Evolutionary conservation across 2,888 invertebrate species (phyloP), one percentile per base, ranked within the genome.

Genomic region (Diaperis boleti): DNA sequence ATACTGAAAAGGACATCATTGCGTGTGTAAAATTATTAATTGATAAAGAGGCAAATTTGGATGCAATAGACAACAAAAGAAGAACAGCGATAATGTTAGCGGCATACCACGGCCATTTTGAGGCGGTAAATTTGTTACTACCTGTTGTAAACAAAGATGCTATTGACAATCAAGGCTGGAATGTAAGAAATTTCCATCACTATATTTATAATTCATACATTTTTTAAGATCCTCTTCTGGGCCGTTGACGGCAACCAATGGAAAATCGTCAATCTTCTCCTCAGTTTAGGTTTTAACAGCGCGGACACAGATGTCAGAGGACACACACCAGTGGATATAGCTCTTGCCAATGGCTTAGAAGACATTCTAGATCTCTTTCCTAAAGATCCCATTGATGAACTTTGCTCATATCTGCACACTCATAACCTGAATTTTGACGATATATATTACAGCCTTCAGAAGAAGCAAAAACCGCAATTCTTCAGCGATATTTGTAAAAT

Each of bases 71-170:
- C 72, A 86, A 85, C 68, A 85, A 83, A 72, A 85, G 88, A 7
- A 85, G 85, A 76, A 89, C 87, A 33, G 84, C 89, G 3, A 76
- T 89, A 0, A 89, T 89, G 88, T 83, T 83, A 67, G 88, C 89
- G 2, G 85, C 87, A 29, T 78, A 81, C 42, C 83, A 82, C 66
- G 87, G 88, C 15, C 82, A 86, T 69, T 71, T 79, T 7, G 78
- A 81, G 33, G 82, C 87, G 37, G 85, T 89, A 0, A 72, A 82
- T 69, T 82, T 85, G 68, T 76, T 90, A 3, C 62, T 89, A 10
- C 83, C 86, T 35, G 71, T 83, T 61, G 79, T 83, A 61, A 82
- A 88, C 78, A 83, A 86, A 71, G 83, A 87, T 74, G 84, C 84
- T 70, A 81, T 82, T 52, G 89, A 89, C 76, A 83, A 82, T 64